A percentile compares a stretch with the other conserved stretches of the same genome.
phyloP scores from a whole-genome alignment of 2,113 vertebrate genomes.

The Rhinopomastus cyanomelas region DNA sequence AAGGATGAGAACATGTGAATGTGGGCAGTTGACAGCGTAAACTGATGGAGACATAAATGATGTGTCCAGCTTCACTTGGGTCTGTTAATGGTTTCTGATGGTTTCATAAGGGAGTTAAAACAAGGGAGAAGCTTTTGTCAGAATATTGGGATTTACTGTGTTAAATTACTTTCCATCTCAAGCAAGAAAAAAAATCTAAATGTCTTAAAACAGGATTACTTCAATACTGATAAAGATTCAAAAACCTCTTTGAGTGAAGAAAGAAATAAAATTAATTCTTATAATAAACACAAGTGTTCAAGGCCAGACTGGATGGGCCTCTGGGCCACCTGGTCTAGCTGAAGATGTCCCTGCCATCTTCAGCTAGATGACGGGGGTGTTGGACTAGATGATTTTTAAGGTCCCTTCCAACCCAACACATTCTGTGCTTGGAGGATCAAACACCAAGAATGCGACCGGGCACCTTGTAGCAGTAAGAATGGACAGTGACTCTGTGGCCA shows the following conservation, averaged over 20 bases:
- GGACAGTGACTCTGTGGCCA: conserved; percentile 60
- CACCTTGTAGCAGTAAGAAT: conserved; percentile 4
- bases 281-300: no score
- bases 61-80: conserved; percentile 2
- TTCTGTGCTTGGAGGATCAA: neutral
- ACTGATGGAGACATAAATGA: conserved; percentile 25
- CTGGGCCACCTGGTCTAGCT: no score
- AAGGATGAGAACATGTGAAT: neutral
- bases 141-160: neutral
- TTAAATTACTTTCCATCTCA: neutral
- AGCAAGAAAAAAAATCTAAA: neutral
- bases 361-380: no score
- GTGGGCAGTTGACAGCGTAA: neutral
- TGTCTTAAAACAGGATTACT: neutral
- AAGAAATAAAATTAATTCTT: no score
- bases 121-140: neutral
- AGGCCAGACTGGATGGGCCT: no score
- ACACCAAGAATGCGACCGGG: neutral
- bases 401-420: no score
- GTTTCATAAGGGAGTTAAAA: neutral
- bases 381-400: no score
- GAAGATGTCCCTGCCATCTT: no score
- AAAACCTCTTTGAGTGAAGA: no score
- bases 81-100: neutral
- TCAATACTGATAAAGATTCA: neutral